Conservation (phyloP, 2,113 vertebrate species). For the Xiphophorus maculatus region DNA sequence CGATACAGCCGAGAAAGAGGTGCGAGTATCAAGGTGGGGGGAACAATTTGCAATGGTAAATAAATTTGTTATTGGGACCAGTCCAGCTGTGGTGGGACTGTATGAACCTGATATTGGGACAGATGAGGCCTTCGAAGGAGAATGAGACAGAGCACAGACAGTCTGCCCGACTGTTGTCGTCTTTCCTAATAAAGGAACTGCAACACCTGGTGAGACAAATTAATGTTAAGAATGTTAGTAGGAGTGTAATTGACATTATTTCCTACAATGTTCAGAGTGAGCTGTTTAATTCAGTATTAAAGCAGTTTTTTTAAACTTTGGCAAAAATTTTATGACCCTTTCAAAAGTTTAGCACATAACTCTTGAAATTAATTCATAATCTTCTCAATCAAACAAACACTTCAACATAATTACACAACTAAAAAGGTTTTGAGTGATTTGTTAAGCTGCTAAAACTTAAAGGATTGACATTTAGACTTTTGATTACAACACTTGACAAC, state of each 20-base stretch:
- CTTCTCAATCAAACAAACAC: background rate
- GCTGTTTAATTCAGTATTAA: background rate
- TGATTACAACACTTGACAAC: background rate
- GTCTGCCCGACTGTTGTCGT: conserved; percentile 54
- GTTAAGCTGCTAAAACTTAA: background rate
- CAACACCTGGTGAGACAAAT: conserved; percentile 52
- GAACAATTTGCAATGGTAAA: conserved; percentile 37
- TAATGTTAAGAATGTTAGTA: background rate
- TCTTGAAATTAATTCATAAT: background rate
- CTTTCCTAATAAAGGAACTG: conserved; percentile 61
- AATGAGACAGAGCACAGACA: conserved; percentile 54
- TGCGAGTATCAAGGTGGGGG: conserved; percentile 18
- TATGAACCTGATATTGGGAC: conserved; percentile 44
- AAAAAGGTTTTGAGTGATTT: background rate
- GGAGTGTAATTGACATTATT: background rate
- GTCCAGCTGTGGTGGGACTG: conserved; percentile 39
- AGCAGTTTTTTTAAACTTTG: background rate
- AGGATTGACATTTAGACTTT: background rate
- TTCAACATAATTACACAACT: background rate
- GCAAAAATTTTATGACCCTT: too few relatives aligned
- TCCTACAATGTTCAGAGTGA: background rate
- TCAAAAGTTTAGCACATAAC: background rate
- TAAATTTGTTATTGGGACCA: conserved; percentile 36
- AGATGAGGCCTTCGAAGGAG: conserved; percentile 47
- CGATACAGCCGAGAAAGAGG: conserved; percentile 35